Conservation (phyloP, 2,113 vertebrate species). For the Aegithalos caudatus region DNA sequence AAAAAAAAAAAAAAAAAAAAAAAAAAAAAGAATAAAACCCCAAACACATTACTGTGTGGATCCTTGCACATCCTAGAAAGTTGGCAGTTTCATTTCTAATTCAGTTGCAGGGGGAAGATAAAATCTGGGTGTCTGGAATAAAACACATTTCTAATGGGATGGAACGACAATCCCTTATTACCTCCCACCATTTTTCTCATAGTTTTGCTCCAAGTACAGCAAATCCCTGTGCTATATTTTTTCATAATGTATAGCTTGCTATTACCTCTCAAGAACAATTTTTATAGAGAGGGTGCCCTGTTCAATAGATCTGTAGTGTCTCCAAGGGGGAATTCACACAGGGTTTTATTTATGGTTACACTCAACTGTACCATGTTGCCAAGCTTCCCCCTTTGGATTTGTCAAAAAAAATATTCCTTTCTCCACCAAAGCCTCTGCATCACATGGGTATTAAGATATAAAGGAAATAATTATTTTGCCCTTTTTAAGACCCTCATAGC, state of each 20-base stretch:
- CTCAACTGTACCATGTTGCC: slow-evolving; percentile 59
- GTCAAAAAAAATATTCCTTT: slow-evolving; percentile 43
- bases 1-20: too few species aligned
- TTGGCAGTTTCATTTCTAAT: slow-evolving; percentile 67
- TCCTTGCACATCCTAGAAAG: slow-evolving; percentile 35
- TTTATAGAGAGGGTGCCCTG: slow-evolving; percentile 69
- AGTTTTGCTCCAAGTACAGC: slow-evolving; percentile 65
- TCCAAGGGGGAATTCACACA: slow-evolving; percentile 67
- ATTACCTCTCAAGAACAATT: slow-evolving; percentile 68
- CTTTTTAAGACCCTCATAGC: slow-evolving; percentile 46
- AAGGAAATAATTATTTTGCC: slow-evolving; percentile 59
- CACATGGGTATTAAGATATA: slow-evolving; percentile 22
- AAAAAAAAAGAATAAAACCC: not conserved
- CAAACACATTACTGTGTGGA: not conserved
- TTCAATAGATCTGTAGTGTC: slow-evolving; percentile 68
- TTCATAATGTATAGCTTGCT: slow-evolving; percentile 69
- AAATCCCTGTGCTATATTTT: slow-evolving; percentile 65
- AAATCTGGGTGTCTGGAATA: slow-evolving; percentile 68
- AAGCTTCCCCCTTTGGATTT: slow-evolving; percentile 44
- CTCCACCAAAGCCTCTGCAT: slow-evolving; percentile 16
- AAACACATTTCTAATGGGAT: slow-evolving; percentile 60
- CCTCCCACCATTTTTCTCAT: slow-evolving; percentile 57
- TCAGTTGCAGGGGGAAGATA: slow-evolving; percentile 58
- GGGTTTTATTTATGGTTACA: slow-evolving; percentile 66
- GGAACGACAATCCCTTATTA: slow-evolving; percentile 60